Conservation (phyloP, 2,113 vertebrate species). For the Mohoua ochrocephala region DNA sequence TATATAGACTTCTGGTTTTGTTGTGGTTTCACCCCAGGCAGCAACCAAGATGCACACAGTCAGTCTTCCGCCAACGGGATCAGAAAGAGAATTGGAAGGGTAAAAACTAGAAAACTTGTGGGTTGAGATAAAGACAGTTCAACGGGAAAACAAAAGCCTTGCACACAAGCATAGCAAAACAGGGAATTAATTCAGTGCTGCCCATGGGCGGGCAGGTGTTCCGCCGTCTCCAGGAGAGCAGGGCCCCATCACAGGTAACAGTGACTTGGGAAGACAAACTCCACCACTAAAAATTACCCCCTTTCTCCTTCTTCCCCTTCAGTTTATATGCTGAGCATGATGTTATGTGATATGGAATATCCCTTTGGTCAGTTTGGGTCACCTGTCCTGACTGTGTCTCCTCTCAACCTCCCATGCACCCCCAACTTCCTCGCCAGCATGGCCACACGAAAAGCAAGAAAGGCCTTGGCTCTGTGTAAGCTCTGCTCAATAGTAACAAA, state of each 20-base stretch:
- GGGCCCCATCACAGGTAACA: neutral
- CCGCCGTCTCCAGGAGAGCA: neutral
- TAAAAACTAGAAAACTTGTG: neutral
- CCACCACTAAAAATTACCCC: neutral
- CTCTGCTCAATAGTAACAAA: neutral
- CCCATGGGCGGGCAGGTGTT: neutral
- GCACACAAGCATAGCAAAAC: neutral
- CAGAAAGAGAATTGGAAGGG: neutral
- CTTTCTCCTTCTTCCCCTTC: neutral
- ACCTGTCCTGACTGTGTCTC: neutral
- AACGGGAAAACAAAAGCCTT: neutral
- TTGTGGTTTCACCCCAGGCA: neutral
- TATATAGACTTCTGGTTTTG: neutral
- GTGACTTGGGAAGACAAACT: no score
- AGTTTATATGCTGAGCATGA: neutral
- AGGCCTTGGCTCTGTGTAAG: neutral
- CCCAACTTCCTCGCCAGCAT: neutral
- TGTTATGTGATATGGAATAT: neutral
- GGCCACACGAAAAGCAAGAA: fast-evolving
- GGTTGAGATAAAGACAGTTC: neutral
- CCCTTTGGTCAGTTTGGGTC: neutral
- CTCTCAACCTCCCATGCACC: neutral
- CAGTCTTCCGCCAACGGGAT: fast-evolving
- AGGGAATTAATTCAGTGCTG: neutral
- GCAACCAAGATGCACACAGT: neutral